Evolutionary conservation across 2,888 invertebrate species (phyloP).

Genomic region (Cantharis rufa): DNA sequence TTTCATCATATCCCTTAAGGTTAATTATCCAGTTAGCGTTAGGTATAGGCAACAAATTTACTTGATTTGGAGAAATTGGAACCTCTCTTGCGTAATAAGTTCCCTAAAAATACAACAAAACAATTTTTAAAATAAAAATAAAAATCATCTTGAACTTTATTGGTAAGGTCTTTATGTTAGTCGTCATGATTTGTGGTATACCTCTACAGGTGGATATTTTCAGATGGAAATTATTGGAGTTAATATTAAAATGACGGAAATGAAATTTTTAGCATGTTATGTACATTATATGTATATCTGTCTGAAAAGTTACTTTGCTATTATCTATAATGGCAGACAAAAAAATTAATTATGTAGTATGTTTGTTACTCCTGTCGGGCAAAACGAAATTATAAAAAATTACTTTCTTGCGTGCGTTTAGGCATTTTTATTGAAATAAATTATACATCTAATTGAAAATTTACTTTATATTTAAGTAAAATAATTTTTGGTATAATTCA

Average conservation of each 20-base stretch:
- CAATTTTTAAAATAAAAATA: neutral
- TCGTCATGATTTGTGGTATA: neutral
- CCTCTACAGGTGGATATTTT: neutral
- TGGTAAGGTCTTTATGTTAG: neutral
- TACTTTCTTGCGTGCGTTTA: neutral
- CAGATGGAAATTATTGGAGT: neutral
- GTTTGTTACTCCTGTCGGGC: neutral
- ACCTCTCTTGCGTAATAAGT: constrained; percentile 34
- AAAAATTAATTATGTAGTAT: neutral
- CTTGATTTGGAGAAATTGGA: constrained; percentile 32
- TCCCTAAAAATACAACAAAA: constrained; percentile 34
- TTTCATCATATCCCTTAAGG: constrained; percentile 38
- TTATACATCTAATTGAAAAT: neutral
- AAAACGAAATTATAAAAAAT: neutral
- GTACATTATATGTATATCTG: too few species aligned
- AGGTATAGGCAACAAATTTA: constrained; percentile 39
- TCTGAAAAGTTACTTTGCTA: neutral
- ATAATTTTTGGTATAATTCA: neutral
- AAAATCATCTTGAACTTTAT: too few species aligned
- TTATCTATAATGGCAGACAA: neutral
- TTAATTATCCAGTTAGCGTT: constrained; percentile 44
- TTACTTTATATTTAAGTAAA: neutral
- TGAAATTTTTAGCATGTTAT: neutral
- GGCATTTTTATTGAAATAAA: neutral
- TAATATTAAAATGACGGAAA: neutral